phyloP scores from a whole-genome alignment of 2,113 vertebrate genomes.

The Ameiurus melas region DNA sequence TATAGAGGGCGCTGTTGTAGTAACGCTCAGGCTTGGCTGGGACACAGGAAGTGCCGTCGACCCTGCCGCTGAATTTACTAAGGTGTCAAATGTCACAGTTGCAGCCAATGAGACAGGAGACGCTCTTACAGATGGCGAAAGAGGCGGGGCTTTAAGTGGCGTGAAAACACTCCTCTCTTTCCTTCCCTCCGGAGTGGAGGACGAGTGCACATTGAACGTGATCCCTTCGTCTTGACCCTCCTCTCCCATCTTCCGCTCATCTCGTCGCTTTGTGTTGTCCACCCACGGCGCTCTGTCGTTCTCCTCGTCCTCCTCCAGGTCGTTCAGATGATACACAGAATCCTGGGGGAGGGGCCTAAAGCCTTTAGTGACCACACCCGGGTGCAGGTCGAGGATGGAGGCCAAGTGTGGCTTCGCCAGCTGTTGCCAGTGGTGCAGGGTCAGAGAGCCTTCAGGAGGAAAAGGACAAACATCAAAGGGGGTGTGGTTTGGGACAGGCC shows the following conservation, averaged over 20 bases:
- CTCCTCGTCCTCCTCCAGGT: conserved; percentile 91
- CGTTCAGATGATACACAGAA: conserved; percentile 79
- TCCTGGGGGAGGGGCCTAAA: conserved; percentile 84
- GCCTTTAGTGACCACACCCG: conserved; percentile 94
- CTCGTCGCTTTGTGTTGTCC: neutral
- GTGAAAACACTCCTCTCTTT: conserved; percentile 54
- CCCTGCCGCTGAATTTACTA: conserved; percentile 1
- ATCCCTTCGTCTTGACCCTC: conserved; percentile 80
- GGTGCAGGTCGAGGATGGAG: conserved; percentile 91
- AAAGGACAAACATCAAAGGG: neutral
- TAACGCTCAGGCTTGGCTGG: conserved; percentile 67
- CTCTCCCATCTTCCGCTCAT: conserved; percentile 68
- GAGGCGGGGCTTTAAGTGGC: neutral
- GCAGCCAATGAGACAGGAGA: conserved; percentile 29
- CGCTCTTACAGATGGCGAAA: neutral
- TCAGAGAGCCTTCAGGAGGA: conserved; percentile 84
- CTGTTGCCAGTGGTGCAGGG: conserved; percentile 97
- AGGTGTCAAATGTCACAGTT: neutral
- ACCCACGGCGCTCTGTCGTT: conserved; percentile 52
- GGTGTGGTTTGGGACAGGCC: neutral
- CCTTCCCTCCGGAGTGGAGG: conserved; percentile 71
- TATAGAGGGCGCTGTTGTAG: conserved; percentile 60
- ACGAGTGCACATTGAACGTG: conserved; percentile 81
- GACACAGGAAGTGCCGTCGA: conserved; percentile 45
- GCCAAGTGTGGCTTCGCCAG: conserved; percentile 92